These are phyloP conservation scores for Caenorhabditis sulstoni DNA, from an alignment of 2,888 invertebrate species.

Conservation along the genomic window DNA sequence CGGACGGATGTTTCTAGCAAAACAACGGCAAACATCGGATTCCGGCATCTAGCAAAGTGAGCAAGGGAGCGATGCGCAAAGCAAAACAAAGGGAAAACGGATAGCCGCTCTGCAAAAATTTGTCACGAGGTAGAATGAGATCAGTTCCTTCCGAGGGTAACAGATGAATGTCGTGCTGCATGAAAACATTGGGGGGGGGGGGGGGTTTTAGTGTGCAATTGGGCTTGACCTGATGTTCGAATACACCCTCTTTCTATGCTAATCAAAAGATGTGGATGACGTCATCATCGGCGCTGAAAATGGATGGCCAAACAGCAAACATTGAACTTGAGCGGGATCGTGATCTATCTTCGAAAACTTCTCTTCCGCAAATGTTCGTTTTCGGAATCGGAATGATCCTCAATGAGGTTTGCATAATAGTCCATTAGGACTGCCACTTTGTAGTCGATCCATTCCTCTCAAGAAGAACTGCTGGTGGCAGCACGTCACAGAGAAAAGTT, in stretches of 20 bases:
- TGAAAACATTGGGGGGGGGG: not conserved
- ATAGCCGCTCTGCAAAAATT: conserved; percentile 41
- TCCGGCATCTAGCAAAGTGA: conserved; percentile 2
- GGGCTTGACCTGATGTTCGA: not conserved
- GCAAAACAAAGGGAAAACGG: conserved; percentile 33
- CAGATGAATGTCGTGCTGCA: not conserved
- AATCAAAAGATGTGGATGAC: conserved; percentile 23
- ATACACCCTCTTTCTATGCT: conserved; percentile 10
- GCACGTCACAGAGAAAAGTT: conserved; percentile 25
- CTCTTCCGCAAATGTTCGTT: conserved; percentile 19
- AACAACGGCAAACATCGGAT: conserved; percentile 22
- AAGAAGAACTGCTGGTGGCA: conserved; percentile 7
- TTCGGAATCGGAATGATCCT: conserved; percentile 15
- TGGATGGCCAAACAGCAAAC: conserved; percentile 3
- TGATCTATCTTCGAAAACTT: too few relatives aligned
- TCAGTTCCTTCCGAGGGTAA: conserved; percentile 4
- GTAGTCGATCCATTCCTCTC: conserved; percentile 25
- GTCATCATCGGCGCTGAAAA: conserved; percentile 11
- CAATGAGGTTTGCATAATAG: conserved; percentile 21
- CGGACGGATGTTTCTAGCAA: conserved; percentile 24
- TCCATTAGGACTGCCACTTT: conserved; percentile 29
- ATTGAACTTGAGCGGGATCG: not conserved
- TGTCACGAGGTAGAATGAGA: conserved; percentile 10
- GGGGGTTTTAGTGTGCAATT: not conserved
- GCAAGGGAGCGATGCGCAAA: not conserved